Evolutionary conservation across 2,113 vertebrate genomes (phyloP).

Genomic region (Callorhinus ursinus): DNA sequence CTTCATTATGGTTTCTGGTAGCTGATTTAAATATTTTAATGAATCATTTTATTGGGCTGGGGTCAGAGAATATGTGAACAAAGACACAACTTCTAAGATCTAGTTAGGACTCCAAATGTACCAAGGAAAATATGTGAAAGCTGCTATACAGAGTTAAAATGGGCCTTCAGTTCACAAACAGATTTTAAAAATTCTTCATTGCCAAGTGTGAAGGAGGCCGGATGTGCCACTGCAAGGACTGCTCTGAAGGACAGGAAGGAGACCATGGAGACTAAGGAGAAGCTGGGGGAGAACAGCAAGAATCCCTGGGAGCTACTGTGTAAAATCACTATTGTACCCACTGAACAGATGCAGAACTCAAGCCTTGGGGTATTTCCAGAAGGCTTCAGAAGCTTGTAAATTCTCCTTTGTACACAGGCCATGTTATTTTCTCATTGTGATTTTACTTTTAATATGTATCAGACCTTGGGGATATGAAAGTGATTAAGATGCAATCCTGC

Average conservation of each 20-base stretch:
- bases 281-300: not conserved
- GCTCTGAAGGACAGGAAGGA: not conserved
- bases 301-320: not conserved
- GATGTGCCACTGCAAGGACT: not conserved
- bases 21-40: conserved; percentile 50
- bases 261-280: not conserved
- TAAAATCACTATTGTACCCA: not conserved
- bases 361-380: not conserved
- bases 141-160: not conserved
- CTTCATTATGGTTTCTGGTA: conserved; percentile 12
- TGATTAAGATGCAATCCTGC: not conserved
- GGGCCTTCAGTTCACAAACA: not conserved
- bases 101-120: not conserved
- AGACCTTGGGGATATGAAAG: conserved; percentile 37
- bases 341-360: not conserved
- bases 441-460: conserved; percentile 50
- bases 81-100: not conserved
- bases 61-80: conserved; percentile 6
- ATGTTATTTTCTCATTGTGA: conserved; percentile 15
- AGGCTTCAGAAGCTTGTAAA: not conserved
- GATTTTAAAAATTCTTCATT: not conserved
- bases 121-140: not conserved
- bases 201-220: not conserved
- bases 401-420: not conserved
- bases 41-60: not conserved